Percentiles rank a stretch among this genome's conserved stretches.
These are phyloP conservation scores for Dicyrtoma fusca DNA, from an alignment of 2,888 invertebrate species.

Conservation along the genomic window DNA sequence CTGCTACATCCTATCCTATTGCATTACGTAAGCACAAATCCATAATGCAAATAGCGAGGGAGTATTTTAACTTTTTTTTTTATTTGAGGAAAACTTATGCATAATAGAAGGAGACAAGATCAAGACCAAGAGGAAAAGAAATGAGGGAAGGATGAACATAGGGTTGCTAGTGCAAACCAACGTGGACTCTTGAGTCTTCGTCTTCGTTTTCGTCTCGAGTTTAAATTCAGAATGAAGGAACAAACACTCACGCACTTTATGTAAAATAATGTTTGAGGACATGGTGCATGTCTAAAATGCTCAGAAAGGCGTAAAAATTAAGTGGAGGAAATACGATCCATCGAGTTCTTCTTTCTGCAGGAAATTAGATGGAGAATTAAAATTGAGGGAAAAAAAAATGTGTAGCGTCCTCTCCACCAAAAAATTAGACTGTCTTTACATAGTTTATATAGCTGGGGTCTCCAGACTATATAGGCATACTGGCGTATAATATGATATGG, in stretches of 20 bases:
- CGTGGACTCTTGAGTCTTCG: too few species aligned
- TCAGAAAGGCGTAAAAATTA: constrained; percentile 52
- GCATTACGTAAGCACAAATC: too few species aligned
- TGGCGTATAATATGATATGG: too few species aligned
- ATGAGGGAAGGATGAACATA: neutral
- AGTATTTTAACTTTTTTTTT: constrained; percentile 6
- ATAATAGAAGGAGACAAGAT: neutral
- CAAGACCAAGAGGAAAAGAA: too few species aligned
- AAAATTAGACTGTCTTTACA: too few species aligned
- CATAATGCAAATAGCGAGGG: constrained; percentile 28
- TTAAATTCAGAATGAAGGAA: too few species aligned
- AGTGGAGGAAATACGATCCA: constrained; percentile 54
- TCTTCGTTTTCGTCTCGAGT: too few species aligned
- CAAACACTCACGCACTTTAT: constrained; percentile 2
- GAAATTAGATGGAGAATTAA: constrained; percentile 48
- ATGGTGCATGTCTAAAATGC: constrained; percentile 44
- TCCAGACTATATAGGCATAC: too few species aligned
- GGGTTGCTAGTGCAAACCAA: too few species aligned
- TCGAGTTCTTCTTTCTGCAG: constrained; percentile 44
- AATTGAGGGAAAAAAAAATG: constrained; percentile 34
- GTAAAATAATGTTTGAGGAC: constrained; percentile 24
- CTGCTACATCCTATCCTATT: too few species aligned
- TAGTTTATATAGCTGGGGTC: too few species aligned
- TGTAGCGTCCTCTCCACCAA: too few species aligned
- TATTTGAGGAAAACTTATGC: constrained; percentile 4